Conservation (phyloP, 2,113 vertebrate species). For the Gymnarchus niloticus region DNA sequence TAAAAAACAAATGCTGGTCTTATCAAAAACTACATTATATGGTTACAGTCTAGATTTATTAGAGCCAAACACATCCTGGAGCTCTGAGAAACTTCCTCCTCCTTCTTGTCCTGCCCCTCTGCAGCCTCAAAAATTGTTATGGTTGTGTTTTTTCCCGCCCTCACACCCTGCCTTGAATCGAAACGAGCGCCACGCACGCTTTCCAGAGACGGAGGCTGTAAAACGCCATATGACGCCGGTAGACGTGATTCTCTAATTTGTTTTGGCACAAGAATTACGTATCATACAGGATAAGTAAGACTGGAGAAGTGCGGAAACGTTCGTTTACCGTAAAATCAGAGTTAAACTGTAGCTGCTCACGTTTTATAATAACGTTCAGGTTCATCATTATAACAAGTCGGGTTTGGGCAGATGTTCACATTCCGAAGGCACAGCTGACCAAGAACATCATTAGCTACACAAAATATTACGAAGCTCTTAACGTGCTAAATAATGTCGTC, state of each 20-base stretch:
- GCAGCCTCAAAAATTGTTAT: background rate
- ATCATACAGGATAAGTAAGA: too few species aligned
- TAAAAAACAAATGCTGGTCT: background rate
- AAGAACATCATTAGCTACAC: too few species aligned
- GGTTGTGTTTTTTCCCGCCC: background rate
- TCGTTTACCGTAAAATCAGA: too few species aligned
- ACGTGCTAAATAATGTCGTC: too few species aligned
- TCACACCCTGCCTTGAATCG: background rate
- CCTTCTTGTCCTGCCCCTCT: background rate
- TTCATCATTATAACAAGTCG: background rate
- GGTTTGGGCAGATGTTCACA: background rate
- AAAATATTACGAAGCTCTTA: too few species aligned
- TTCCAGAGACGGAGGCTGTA: too few species aligned
- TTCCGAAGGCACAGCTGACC: background rate
- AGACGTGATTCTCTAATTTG: background rate
- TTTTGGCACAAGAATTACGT: background rate
- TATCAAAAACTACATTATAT: background rate
- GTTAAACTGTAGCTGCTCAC: conserved; percentile 46
- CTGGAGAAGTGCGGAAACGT: too few species aligned
- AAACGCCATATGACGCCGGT: too few species aligned
- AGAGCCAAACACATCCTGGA: background rate
- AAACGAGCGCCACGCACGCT: too few species aligned
- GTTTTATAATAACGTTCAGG: conserved; percentile 31
- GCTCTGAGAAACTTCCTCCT: background rate
- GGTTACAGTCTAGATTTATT: background rate